Conservation (phyloP, 2,888 invertebrate genomes). For the Tetanocera ferruginea region DNA sequence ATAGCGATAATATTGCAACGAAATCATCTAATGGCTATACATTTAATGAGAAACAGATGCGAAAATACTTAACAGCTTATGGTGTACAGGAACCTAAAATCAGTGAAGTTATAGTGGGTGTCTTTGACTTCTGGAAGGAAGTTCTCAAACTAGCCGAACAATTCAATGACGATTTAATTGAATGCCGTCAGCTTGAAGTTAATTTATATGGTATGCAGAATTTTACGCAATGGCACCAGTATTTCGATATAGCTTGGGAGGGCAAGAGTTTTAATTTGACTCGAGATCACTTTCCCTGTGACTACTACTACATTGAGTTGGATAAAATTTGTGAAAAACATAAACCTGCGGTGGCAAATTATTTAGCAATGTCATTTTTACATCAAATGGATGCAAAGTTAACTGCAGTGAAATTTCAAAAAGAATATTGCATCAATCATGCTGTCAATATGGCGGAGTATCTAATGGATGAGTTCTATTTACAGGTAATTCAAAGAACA, state of each 20-base stretch:
- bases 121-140: conserved; percentile 60
- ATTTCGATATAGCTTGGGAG: conserved; percentile 61
- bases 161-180: conserved; percentile 50
- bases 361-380: conserved; percentile 61
- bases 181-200: conserved; percentile 41
- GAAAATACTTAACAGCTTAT: conserved; percentile 55
- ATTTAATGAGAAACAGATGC: conserved; percentile 60
- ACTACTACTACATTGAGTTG: conserved; percentile 56
- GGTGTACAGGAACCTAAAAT: conserved; percentile 53
- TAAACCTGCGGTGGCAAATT: conserved; percentile 62
- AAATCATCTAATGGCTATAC: conserved; percentile 58
- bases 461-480: conserved; percentile 58
- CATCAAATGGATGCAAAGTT: conserved; percentile 59
- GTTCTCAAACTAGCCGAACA: conserved; percentile 49
- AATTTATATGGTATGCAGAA: background rate
- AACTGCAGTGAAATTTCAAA: conserved; percentile 53
- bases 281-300: conserved; percentile 51
- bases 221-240: conserved; percentile 54
- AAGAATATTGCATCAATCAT: conserved; percentile 55
- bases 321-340: conserved; percentile 54
- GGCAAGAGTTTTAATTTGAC: conserved; percentile 42
- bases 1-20: conserved; percentile 60
- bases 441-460: conserved; percentile 49
- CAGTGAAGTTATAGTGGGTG: conserved; percentile 50
- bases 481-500: conserved; percentile 53